Percentiles rank a stretch among this genome's conserved stretches.
Conservation (phyloP, 2,113 vertebrate genomes). For the Tachycineta bicolor region DNA sequence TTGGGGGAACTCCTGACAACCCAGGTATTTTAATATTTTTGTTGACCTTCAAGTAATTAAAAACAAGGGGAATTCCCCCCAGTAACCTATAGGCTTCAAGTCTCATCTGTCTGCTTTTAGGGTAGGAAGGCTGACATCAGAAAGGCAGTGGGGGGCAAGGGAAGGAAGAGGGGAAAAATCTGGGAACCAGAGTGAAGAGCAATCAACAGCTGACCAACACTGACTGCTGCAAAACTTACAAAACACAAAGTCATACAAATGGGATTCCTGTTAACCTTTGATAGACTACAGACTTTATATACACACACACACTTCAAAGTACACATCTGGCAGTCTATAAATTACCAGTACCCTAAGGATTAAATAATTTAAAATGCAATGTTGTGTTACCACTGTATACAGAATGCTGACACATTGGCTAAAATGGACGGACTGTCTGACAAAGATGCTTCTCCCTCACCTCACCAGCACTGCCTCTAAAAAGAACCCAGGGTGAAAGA, state of each 20-base stretch:
- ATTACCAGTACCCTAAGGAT: slow-evolving; percentile 30
- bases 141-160: slow-evolving; percentile 1
- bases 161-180: not conserved
- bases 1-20: slow-evolving; percentile 25
- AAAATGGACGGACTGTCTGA: not conserved
- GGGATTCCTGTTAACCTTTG: not conserved
- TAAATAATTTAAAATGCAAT: slow-evolving; percentile 62
- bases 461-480: not conserved
- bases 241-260: slow-evolving; percentile 29
- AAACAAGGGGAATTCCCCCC: slow-evolving; percentile 3
- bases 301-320: slow-evolving; percentile 34
- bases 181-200: slow-evolving; percentile 21
- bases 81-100: not conserved
- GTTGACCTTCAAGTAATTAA: slow-evolving; percentile 64
- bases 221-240: slow-evolving; percentile 43
- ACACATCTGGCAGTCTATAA: slow-evolving; percentile 24
- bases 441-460: slow-evolving; percentile 9
- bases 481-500: not conserved
- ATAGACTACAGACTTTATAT: slow-evolving; percentile 38
- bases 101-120: slow-evolving; percentile 6
- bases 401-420: not conserved
- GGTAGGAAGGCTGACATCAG: slow-evolving; percentile 19
- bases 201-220: not conserved
- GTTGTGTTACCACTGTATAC: not conserved
- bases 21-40: slow-evolving; percentile 52